Base-by-base conservation (phyloP, 1,140 invertebrate genomes). In the Phocides pigmalion region DNA sequence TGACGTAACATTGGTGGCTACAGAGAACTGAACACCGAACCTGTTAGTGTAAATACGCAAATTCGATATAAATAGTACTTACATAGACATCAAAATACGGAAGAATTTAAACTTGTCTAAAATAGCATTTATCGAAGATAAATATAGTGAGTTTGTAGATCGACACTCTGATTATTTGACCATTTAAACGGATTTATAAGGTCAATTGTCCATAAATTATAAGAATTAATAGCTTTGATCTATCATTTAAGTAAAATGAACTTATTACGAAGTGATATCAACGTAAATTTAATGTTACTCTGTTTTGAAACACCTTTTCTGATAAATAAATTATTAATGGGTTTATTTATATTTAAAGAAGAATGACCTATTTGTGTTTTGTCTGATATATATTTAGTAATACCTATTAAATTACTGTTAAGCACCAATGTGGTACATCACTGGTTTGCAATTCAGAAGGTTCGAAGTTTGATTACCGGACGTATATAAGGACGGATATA, bases 221-320 rank as follows among this genome's bases (percentile, higher is more conserved):
- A 14, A 22, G 46, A 49, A 49, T 28, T 49, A 28, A 49, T 49
- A 49, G 46, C 46, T 49, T 15, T 28, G 46, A 49, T 49, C 46
- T 28, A 49, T 28, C 12, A 28, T 49, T n/a, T 44, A 19, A 11
- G 17, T 20, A n/a, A 44, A 11, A 9, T n/a, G 2, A 17, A 42
- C 14, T 4, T 17, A n/a, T n/a, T n/a, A n/a, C 4, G 3, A 19
- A 19, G 20, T 35, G 11, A 35, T n/a, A 12, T 35, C 32, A 11
- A 35, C 9, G 4, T 35, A 11, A 35, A 11, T n/a, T 35, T 35
- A n/a, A 35, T 1, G 32, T 35, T 2, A n/a, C 11, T n/a, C n/a
- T 35, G 3, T n/a, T 35, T 35, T n/a, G 32, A n/a, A 35, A 35
- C 5, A 35, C 11, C 9, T 35, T 35, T 35, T 1, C 8, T n/a